Conservation (phyloP, 2,888 invertebrate genomes). For the Drosophila birchii region DNA sequence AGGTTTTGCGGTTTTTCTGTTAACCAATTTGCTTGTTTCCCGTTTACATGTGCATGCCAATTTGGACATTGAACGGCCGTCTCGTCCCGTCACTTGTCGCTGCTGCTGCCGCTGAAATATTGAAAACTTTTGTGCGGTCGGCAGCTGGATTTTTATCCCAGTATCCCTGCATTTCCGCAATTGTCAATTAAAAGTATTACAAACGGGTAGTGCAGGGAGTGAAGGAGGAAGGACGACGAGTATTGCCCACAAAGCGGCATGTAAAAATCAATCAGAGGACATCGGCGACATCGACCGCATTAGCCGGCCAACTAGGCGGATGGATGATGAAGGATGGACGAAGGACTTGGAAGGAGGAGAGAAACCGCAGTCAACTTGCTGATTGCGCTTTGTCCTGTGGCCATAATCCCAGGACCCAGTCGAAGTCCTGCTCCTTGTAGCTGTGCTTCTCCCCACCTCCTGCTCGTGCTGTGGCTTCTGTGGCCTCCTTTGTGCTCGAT, state of each 20-base stretch:
- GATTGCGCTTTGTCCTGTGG: conserved; percentile 63
- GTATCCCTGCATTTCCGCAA: conserved; percentile 71
- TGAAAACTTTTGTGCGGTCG: conserved; percentile 71
- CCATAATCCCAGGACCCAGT: conserved; percentile 36
- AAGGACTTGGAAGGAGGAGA: conserved; percentile 6
- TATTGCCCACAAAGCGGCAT: conserved; percentile 33
- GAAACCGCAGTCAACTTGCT: conserved; percentile 68
- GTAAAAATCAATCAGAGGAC: conserved; percentile 60
- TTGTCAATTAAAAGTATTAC: conserved; percentile 80
- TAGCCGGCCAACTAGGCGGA: conserved; percentile 65
- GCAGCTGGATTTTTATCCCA: conserved; percentile 43
- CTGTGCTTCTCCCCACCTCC: background rate
- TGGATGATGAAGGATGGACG: background rate
- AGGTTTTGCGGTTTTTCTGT: conserved; percentile 76
- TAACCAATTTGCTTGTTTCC: conserved; percentile 71
- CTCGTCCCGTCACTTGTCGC: conserved; percentile 31
- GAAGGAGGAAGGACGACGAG: background rate
- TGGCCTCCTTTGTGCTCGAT: conserved; percentile 61
- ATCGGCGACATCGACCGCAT: conserved; percentile 74
- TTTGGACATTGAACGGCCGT: conserved; percentile 52
- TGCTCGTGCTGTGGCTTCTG: conserved; percentile 45
- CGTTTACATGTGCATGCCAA: conserved; percentile 59
- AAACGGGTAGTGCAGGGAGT: conserved; percentile 7
- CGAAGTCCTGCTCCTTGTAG: conserved; percentile 23
- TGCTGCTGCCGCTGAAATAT: conserved; percentile 48